Conservation (phyloP, 2,888 invertebrate genomes). For the Phoenoteleia sp. region DNA sequence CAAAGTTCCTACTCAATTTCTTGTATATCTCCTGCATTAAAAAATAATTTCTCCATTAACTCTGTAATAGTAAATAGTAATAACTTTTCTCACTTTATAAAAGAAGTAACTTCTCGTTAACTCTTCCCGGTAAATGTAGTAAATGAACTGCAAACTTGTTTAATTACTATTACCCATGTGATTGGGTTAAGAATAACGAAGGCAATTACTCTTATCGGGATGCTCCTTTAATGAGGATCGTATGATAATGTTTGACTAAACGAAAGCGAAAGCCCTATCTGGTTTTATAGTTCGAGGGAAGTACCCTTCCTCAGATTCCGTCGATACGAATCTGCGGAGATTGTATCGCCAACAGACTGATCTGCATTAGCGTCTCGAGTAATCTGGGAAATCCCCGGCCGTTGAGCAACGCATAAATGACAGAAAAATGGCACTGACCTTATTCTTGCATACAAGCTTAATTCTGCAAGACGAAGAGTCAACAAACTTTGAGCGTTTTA, state of each 20-base stretch:
- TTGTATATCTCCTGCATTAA: too few relatives aligned
- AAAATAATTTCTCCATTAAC: too few relatives aligned
- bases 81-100: too few relatives aligned
- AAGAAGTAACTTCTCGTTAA: too few relatives aligned
- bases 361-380: conserved; percentile 44
- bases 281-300: conserved; percentile 78
- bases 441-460: conserved; percentile 31
- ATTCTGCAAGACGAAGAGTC: conserved; percentile 27
- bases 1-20: too few relatives aligned
- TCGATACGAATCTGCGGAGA: conserved; percentile 67
- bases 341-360: conserved; percentile 45
- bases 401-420: conserved; percentile 30
- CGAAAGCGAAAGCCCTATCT: conserved; percentile 79
- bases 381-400: conserved; percentile 62
- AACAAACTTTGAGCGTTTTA: conserved; percentile 21
- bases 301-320: conserved; percentile 48
- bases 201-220: conserved; percentile 50
- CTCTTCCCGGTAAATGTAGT: too few relatives aligned
- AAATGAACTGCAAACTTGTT: too few relatives aligned
- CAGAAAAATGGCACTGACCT: conserved; percentile 55
- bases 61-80: too few relatives aligned
- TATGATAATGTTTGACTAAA: conserved; percentile 76
- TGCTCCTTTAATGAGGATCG: conserved; percentile 52
- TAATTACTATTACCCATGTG: too few relatives aligned
- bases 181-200: conserved; percentile 31